phyloP scores from a whole-genome alignment of 2,797 vertebrate species.

The Schizothorax lantsangensis region DNA sequence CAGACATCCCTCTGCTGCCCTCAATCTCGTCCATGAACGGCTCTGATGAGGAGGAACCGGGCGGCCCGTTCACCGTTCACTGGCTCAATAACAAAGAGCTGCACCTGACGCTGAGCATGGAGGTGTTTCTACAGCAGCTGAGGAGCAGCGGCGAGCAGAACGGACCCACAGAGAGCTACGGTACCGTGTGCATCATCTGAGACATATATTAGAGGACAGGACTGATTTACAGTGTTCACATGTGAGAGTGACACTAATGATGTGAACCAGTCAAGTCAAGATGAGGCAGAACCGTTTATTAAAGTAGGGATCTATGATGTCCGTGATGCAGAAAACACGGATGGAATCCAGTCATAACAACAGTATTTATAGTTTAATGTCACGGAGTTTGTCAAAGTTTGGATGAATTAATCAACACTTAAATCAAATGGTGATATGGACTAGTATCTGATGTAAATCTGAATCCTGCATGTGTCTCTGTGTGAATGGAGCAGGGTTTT shows the following conservation, averaged over 20 bases:
- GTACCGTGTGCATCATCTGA: neutral
- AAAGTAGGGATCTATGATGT: neutral
- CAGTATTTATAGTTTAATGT: no score
- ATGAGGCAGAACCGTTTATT: neutral
- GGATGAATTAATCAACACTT: no score
- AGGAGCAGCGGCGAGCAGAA: conserved; percentile 85
- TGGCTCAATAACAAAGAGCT: conserved; percentile 99
- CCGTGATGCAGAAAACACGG: no score
- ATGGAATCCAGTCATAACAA: no score
- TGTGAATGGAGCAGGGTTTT: no score
- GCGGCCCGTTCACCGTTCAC: conserved; percentile 94
- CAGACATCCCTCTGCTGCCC: conserved; percentile 97
- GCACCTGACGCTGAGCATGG: conserved; percentile 95
- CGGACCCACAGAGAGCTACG: neutral
- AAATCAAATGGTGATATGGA: no score
- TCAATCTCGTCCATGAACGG: conserved; percentile 92
- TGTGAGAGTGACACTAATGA: neutral
- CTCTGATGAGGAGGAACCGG: conserved; percentile 86
- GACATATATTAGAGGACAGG: neutral
- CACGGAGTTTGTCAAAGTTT: no score
- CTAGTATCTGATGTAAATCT: no score
- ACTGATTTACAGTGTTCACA: neutral
- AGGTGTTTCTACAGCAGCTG: conserved; percentile 94
- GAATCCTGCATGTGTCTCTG: no score
- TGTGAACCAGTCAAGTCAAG: neutral